A percentile compares a stretch with the other conserved stretches of the same genome.
Conservation (phyloP, 1,140 invertebrate genomes). For the Episyrphus balteatus region DNA sequence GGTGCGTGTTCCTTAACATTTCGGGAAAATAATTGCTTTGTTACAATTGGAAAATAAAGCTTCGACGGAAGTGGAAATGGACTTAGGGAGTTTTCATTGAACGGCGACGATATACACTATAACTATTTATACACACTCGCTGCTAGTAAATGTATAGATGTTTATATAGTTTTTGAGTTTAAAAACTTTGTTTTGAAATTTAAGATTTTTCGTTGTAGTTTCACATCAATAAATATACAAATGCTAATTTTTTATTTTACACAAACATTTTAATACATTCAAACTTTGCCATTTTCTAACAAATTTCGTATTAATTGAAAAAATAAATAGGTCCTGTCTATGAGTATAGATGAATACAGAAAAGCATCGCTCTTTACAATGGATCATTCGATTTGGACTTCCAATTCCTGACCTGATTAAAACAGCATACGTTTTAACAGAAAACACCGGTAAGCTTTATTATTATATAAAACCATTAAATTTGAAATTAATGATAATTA, state of each 20-base stretch:
- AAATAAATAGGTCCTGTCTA: slow-evolving; percentile 63
- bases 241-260: background rate
- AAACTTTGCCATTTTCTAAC: background rate
- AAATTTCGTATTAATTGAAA: background rate
- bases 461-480: too few species aligned
- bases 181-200: too few species aligned
- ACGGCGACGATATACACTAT: too few species aligned
- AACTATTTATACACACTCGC: too few species aligned
- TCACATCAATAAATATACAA: background rate
- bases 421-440: slow-evolving; percentile 75
- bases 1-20: too few species aligned
- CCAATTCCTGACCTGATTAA: slow-evolving; percentile 78
- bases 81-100: too few species aligned
- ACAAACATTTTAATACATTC: background rate
- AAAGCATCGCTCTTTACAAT: slow-evolving; percentile 63
- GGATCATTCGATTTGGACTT: slow-evolving; percentile 74
- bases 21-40: too few species aligned
- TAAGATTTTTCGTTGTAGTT: background rate
- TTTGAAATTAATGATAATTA: too few species aligned
- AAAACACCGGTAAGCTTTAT: slow-evolving; percentile 54
- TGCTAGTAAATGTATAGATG: too few species aligned
- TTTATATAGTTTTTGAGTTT: too few species aligned
- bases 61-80: too few species aligned
- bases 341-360: slow-evolving; percentile 75
- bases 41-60: too few species aligned